Percentiles rank a stretch among this genome's conserved stretches.
phyloP scores from a whole-genome alignment of 2,797 vertebrate species.

The Melanotaenia trifasciata region DNA sequence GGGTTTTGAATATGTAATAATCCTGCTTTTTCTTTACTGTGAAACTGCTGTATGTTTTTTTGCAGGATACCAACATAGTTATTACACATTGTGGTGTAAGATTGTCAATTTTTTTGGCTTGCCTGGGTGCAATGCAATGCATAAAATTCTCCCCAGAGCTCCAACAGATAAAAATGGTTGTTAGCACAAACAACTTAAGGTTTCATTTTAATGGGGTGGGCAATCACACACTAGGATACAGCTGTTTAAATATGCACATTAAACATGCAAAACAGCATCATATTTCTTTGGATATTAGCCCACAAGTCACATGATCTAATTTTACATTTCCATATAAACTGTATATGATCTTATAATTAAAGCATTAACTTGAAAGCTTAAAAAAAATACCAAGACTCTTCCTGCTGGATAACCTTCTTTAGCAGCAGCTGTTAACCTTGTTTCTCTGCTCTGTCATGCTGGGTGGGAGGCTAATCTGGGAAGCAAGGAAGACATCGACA shows the following conservation, averaged over 20 bases:
- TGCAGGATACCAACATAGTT: background rate
- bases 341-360: background rate
- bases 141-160: background rate
- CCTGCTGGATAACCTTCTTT: background rate
- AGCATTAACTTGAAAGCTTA: background rate
- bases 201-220: background rate
- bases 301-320: background rate
- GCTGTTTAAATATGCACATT: background rate
- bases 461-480: constrained; percentile 3
- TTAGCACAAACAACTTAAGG: background rate
- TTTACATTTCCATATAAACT: background rate
- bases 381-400: background rate
- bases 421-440: constrained; percentile 4
- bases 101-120: background rate
- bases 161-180: background rate
- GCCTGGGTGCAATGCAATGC: background rate
- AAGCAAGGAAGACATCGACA: constrained; percentile 13
- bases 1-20: background rate
- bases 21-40: background rate
- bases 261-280: background rate
- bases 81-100: background rate
- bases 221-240: background rate
- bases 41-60: background rate
- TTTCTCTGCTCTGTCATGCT: constrained; percentile 6
- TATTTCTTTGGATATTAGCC: background rate